These are phyloP conservation scores for Diplodus puntazzo DNA, from an alignment of 2,797 vertebrate species.

Conservation along the genomic window DNA sequence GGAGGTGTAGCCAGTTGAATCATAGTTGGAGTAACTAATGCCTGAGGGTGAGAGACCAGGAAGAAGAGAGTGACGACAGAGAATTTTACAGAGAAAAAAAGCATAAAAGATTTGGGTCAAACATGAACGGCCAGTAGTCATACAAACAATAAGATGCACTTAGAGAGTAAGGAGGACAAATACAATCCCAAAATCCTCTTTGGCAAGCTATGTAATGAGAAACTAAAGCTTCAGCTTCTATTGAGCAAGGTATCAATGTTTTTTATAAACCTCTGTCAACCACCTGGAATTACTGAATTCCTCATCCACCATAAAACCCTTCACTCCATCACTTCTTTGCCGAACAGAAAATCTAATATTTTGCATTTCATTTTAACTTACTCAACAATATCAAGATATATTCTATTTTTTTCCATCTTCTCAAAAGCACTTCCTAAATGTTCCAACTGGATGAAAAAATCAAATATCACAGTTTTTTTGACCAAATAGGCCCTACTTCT, in stretches of 20 bases:
- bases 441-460: too few species aligned
- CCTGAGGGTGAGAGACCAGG: conserved; percentile 72
- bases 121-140: conserved; percentile 27
- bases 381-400: not conserved
- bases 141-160: conserved; percentile 21
- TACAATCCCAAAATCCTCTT: not conserved
- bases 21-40: conserved; percentile 82
- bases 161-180: not conserved
- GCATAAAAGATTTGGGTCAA: conserved; percentile 33
- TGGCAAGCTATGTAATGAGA: conserved; percentile 1
- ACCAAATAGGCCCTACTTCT: too few species aligned
- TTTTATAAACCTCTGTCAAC: not conserved
- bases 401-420: too few species aligned
- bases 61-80: conserved; percentile 21
- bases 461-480: too few species aligned
- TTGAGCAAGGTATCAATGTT: not conserved
- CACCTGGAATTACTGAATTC: not conserved
- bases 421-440: too few species aligned
- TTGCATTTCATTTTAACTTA: not conserved
- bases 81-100: conserved; percentile 26
- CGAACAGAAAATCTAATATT: not conserved
- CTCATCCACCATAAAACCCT: not conserved
- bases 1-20: conserved; percentile 78
- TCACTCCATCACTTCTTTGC: not conserved
- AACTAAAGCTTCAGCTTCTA: not conserved